A percentile compares a stretch with the other conserved stretches of the same genome.
Conservation (phyloP, 2,113 vertebrate species). For the Calypte anna region DNA sequence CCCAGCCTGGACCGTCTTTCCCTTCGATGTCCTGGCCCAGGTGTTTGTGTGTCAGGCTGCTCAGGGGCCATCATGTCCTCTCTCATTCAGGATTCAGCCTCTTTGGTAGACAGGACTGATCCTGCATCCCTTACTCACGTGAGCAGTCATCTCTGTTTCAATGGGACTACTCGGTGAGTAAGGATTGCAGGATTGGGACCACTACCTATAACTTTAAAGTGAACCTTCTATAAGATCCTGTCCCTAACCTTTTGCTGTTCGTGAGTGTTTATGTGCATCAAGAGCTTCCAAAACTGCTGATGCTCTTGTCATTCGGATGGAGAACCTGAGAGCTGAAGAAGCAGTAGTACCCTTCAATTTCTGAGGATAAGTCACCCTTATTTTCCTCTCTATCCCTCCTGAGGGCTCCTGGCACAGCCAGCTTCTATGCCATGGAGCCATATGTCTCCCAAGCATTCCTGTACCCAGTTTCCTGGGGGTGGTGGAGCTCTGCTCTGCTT, state of each 20-base stretch:
- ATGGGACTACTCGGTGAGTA: constrained; percentile 66
- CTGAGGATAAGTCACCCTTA: background rate
- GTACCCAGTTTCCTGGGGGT: background rate
- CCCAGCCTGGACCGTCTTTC: background rate
- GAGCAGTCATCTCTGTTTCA: constrained; percentile 60
- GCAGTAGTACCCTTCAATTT: background rate
- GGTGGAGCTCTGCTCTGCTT: background rate
- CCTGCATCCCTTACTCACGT: constrained; percentile 63
- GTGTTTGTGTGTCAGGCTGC: accelerated
- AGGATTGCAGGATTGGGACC: constrained; percentile 66
- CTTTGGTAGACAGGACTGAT: constrained; percentile 57
- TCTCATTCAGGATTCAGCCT: background rate
- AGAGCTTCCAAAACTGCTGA: background rate
- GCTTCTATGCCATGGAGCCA: background rate
- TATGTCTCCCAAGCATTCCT: background rate
- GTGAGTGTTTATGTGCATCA: background rate
- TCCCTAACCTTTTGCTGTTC: background rate
- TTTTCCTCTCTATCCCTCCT: background rate
- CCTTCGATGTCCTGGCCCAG: background rate
- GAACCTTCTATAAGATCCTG: background rate
- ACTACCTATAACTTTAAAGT: constrained; percentile 44
- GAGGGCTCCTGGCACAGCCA: background rate
- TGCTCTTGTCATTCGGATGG: background rate
- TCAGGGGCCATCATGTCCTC: background rate
- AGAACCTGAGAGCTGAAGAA: constrained; percentile 3